Base-by-base conservation (phyloP, 2,888 invertebrate species). In the Mylabris sibirica region DNA sequence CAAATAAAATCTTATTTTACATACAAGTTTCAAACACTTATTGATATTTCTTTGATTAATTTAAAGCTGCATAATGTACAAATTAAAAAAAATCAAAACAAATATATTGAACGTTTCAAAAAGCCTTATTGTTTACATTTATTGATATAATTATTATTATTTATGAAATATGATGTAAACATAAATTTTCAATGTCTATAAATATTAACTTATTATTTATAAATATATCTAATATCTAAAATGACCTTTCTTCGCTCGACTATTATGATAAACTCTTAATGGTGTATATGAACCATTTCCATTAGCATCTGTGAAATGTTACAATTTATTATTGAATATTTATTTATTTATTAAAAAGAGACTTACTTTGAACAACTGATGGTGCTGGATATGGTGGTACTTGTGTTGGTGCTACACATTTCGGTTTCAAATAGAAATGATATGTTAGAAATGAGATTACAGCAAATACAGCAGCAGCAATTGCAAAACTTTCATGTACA, bases 221-320 rank as follows among this genome's bases (percentile, higher is more conserved):
- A 68, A 68, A 59, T 63, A 68, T 66, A 70, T 63, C 88, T 88
- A 94, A 84, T 93, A 94, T 83, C 93, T 90, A 87, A 93, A 94
- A 82, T 93, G 93, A 70, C 93, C 93, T 84, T 93, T 93, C 81
- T 90, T 90, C 72, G 92, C 93, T 79, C 92, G 88, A 79, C 92
- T 92, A 80, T 94, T 93, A 84, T 94, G 93, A 80, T 94, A 94
- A 12, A 94, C 93, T 76, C 93, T 87, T 81, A 94, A 88, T 1
- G 93, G 93, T 17, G 93, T 92, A 81, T 94, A 94, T 72, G 89
- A 90, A 64, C 93, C 92, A 74, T 89, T 90, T 61, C 83, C 84
- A 80, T 90, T 91, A 83, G 90, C 86, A 73, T 89, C 91, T 91
- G 84, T 49, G 86, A 66, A 20, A 17, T 20, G 71, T 73, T 78